Evolutionary conservation across 2,797 vertebrate genomes (phyloP), one percentile per base, ranked within the genome.

Genomic region (Acomys russatus): DNA sequence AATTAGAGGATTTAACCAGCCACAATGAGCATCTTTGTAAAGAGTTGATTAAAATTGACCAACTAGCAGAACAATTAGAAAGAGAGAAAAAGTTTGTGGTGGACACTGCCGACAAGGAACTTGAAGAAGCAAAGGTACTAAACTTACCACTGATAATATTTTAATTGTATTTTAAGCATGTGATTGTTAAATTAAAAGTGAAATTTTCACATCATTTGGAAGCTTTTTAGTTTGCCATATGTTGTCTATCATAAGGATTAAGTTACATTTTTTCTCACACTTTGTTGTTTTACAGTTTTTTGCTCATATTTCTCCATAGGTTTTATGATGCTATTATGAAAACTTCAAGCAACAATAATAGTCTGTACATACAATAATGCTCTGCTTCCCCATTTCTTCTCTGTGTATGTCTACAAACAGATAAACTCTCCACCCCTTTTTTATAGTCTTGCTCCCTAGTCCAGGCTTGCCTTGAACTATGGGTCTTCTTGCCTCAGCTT

Each of bases 51-150:
- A 97, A 98, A 94, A 97, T 98, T 94, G 98, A 98, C 96, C 97
- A 98, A 93, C 95, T 98, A 54, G 97, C 98, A 90, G 97, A 98
- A 88, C 97, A 97, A 78, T 97, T 98, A 92, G 97, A 98, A 97
- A 96, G 97, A 97, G 97, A 98, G 82, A 98, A 98, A 91, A 96
- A 98, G 61, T 96, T 97, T 95, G 96, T 96, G 15, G 96, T 98
- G 95, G 96, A 97, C 94, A 97, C 96, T 25, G 96, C 98, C 7
- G 92, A 98, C 63, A 98, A 98, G 95, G 97, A 98, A 88, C 96
- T 98, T 89, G 94, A 98, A 96, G 97, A 98, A 97, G 94, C 98
- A 96, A 98, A 98, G 98, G 98, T 99, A 97, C 59, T 92, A 90
- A n/a, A 87, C 68, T 90, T 94, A 87, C 9, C n/a, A 79, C 71